phyloP scores from a whole-genome alignment of 2,888 invertebrate species.

The Synanthedon formicaeformis region DNA sequence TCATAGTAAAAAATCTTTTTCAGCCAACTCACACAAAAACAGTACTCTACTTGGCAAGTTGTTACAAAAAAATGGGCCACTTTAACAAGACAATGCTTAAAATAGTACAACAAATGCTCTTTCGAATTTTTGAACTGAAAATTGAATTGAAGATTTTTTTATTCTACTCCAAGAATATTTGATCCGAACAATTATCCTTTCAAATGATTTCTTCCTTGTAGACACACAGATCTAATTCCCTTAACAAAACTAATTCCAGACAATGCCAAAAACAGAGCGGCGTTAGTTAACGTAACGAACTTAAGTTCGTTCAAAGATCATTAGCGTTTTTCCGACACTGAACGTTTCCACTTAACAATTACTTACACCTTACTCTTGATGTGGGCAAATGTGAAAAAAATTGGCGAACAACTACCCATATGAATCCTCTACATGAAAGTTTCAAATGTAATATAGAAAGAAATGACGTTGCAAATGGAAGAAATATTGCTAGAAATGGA shows the following conservation, averaged over 20 bases:
- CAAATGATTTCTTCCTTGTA: too few species aligned
- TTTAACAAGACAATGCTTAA: too few species aligned
- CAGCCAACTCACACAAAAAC: too few species aligned
- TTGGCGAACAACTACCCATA: not conserved
- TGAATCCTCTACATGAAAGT: constrained; percentile 11
- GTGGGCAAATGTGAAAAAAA: not conserved
- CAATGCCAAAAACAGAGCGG: constrained; percentile 5
- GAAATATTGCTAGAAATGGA: constrained; percentile 45
- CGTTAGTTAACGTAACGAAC: constrained; percentile 1
- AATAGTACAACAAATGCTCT: too few species aligned
- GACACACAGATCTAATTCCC: constrained; percentile 3
- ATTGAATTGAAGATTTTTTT: too few species aligned
- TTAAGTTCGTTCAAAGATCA: constrained; percentile 16
- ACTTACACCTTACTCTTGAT: not conserved
- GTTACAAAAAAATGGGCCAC: too few species aligned
- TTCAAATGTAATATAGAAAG: constrained; percentile 27
- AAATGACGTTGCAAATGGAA: constrained; percentile 45
- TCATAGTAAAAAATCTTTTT: too few species aligned
- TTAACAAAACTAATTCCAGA: constrained; percentile 6
- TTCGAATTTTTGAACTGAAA: too few species aligned
- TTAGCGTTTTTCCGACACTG: constrained; percentile 17
- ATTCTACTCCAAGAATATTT: too few species aligned
- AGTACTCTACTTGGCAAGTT: too few species aligned
- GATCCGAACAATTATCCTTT: too few species aligned
- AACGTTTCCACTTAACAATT: constrained; percentile 6